Percentiles rank a stretch among this genome's conserved stretches.
Conservation (phyloP, 2,797 vertebrate genomes). For the Danio choprae region DNA sequence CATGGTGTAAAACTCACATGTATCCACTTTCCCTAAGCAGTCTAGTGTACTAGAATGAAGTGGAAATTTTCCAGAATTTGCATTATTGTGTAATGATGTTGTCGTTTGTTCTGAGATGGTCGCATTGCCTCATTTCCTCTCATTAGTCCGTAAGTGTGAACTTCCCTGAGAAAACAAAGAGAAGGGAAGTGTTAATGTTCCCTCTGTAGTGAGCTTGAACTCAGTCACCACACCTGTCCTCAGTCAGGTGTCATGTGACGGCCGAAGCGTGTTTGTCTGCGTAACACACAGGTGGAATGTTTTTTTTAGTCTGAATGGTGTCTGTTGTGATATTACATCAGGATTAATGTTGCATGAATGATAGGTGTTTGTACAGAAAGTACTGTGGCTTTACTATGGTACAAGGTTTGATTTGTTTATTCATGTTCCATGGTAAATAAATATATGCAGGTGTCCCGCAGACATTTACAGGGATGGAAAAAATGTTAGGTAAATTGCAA, state of each 20-base stretch:
- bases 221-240: conserved; percentile 35
- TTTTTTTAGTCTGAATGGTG: not conserved
- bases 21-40: not conserved
- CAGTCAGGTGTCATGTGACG: conserved; percentile 17
- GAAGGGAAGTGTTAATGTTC: conserved; percentile 10
- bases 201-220: not conserved
- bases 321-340: not conserved
- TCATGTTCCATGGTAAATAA: not conserved
- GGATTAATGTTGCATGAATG: not conserved
- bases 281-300: conserved; percentile 4
- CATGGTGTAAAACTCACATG: conserved; percentile 14
- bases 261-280: not conserved
- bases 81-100: not conserved
- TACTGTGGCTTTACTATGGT: not conserved
- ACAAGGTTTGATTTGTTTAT: not conserved
- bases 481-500: no score
- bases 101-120: not conserved
- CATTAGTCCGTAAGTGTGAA: not conserved
- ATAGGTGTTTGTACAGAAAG: not conserved
- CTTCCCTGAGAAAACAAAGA: not conserved
- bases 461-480: not conserved
- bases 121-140: not conserved
- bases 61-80: not conserved
- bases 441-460: not conserved
- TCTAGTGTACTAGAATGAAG: not conserved